Evolutionary conservation across 2,797 vertebrate genomes (phyloP), one percentile per base, ranked within the genome.

Genomic region (Channallabes apus): DNA sequence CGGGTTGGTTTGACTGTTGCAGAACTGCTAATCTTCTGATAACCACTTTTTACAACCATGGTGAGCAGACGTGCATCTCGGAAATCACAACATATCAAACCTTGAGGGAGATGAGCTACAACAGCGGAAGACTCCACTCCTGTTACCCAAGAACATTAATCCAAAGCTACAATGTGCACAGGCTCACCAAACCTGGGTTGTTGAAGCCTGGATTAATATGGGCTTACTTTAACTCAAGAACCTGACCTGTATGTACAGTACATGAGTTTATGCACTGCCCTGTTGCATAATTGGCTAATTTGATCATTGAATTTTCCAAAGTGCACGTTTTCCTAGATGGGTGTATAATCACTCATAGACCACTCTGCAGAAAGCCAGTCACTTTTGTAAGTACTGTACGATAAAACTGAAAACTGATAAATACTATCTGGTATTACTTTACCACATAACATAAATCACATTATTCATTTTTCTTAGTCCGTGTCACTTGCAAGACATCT

Each of bases 381-480:
- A 1, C 58, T 79, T 79, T 79, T 41, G 58, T 15, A 64, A 17
- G 35, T 64, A n/a, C n/a, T n/a, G n/a, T n/a, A 29, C 27, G 7
- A 27, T 17, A 71, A 79, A 76, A 71, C 77, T 72, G 29, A 72
- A 80, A 51, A 27, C 65, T 46, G 12, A 85, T 14, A 71, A 29
- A 72, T 72, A 27, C 18, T 27, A 38, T 69, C 14, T 61, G 32
- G 56, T 41, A 18, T 80, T 46, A 27, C 38, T 54, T 54, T 54
- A 81, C 41, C 27, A 32, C 27, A 32, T 27, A 29, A 81, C 29
- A 81, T 32, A 68, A 81, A 81, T 56, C 41, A 29, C 2, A 54
- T 68, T 18, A 22, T 15, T 56, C 12, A 62, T 46, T 14, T 12
- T 64, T 12, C 20, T 80, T 62, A 11, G 3, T 80, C 56, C 3